Evolutionary conservation across 2,797 vertebrate species (phyloP), one percentile per base, ranked within the genome.

Genomic region (Tadarida brasiliensis): DNA sequence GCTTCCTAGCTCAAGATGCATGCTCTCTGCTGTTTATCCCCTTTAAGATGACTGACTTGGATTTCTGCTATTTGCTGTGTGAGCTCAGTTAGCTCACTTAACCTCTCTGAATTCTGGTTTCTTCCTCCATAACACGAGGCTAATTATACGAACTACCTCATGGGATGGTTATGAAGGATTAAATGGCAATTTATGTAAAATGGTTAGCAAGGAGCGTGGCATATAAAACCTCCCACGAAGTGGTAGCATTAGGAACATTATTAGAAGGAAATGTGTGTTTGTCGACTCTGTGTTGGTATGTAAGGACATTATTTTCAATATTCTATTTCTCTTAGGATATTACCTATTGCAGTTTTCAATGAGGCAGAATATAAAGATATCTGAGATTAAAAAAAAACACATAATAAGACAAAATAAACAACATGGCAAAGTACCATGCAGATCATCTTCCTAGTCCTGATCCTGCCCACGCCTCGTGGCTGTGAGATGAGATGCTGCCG

Each of bases 161-260:
- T 54, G 63, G 49, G 78, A 63, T 96, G 59, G 16, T 87, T 73
- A n/a, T 54, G 35, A 91, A 94, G 47, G n/a, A 93, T 95, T 90
- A 82, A 87, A 54, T 90, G 73, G 61, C 39, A 63, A 61, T 86
- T 93, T n/a, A 80, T 71, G 3, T 96, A 73, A 94, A 91, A 86
- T 74, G 12, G 44, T 88, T 87, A 88, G 16, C 61, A 70, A 94
- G 59, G 19, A 95, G 3, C 22, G 1, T 39, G 39, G 26, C 47
- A 86, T 54, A 35, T 26, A 91, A 77, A 94, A 70, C 19, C 17
- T 49, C 74, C 86, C 33, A 83, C 70, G 44, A 95, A 84, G 30
- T 77, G 14, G 35, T 87, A 61, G 57, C 44, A 19, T 10, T 33
- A 49, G 14, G 12, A 67, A 70, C 74, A 54, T 63, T 84, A 63